phyloP scores from a whole-genome alignment of 2,888 invertebrate genomes.

The Callosobruchus maculatus region DNA sequence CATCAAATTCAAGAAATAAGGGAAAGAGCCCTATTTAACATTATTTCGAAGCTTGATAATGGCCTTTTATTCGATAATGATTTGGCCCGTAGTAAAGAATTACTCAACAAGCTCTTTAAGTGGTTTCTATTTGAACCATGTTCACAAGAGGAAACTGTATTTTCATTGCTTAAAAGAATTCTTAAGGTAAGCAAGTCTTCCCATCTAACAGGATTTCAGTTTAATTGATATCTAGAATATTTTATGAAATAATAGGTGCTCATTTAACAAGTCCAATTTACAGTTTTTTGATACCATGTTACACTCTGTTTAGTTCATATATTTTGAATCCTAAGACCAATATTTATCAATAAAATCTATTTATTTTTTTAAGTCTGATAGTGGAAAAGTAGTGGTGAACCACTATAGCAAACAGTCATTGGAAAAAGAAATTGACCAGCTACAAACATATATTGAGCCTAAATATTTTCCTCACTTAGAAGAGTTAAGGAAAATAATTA shows the following conservation, averaged over 20 bases:
- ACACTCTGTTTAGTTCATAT: too few species aligned
- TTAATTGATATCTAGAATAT: too few species aligned
- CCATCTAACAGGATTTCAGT: too few species aligned
- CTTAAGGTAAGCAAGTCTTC: slow-evolving; percentile 50
- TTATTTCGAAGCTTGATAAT: slow-evolving; percentile 59
- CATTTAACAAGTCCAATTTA: too few species aligned
- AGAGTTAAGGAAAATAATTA: slow-evolving; percentile 50
- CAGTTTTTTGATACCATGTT: too few species aligned
- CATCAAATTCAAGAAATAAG: slow-evolving; percentile 48
- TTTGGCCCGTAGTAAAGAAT: slow-evolving; percentile 56
- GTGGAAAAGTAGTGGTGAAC: slow-evolving; percentile 52
- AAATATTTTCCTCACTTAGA: slow-evolving; percentile 47
- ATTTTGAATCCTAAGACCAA: too few species aligned
- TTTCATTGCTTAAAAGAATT: slow-evolving; percentile 55
- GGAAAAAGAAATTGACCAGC: slow-evolving; percentile 46
- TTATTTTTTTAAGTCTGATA: slow-evolving; percentile 50
- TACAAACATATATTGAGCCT: slow-evolving; percentile 48
- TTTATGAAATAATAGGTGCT: too few species aligned
- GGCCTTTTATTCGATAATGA: slow-evolving; percentile 62
- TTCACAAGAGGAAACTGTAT: slow-evolving; percentile 55
- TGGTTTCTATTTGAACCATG: slow-evolving; percentile 60
- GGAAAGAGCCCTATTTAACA: slow-evolving; percentile 44
- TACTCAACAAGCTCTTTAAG: slow-evolving; percentile 57
- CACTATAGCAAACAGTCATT: slow-evolving; percentile 52
- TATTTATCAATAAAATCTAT: too few species aligned